Evolutionary conservation across 2,113 vertebrate genomes (phyloP), one percentile per base, ranked within the genome.

Genomic region (Campylomormyrus tamandua): DNA sequence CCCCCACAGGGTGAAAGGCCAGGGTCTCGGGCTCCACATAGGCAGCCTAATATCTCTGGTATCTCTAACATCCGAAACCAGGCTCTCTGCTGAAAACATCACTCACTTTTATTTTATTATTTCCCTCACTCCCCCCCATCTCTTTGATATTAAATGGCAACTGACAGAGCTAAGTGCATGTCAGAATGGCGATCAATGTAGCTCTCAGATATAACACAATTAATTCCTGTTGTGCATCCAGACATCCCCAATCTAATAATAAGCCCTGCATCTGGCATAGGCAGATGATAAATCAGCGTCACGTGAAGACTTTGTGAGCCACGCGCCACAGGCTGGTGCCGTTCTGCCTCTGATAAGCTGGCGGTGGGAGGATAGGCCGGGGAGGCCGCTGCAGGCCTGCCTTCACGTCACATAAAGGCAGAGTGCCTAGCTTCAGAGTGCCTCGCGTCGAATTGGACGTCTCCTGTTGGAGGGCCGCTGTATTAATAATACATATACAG

Each of bases 101-200:
- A 83, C 86, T 87, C 74, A 70, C n/a, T 84, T 27, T 91, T 87
- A 49, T 89, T 89, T 90, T 84, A 80, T 80, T 77, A 39, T 58
- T 35, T 83, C 27, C 52, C 52, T 21, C 17, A 21, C 19, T 13
- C 48, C 70, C 24, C 39, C 39, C 39, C 90, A 86, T 91, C 91
- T 89, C 84, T 85, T 89, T 90, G 85, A 91, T 92, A 91, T 92
- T 90, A 93, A 93, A 93, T 90, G 91, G 89, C 85, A 84, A 89
- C 89, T 87, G 91, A 92, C 91, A 89, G 88, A 77, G 83, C 88
- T 94, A 91, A 93, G 93, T 93, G 93, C 93, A 94, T 88, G 91
- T 91, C 92, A 91, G 92, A 89, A 88, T 90, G 88, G 90, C 48
- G 92, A 94, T 94, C 92, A 92, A 92, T 94, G 92, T 53, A 83